phyloP scores from a whole-genome alignment of 2,113 vertebrate species.

The Petroica traversi region DNA sequence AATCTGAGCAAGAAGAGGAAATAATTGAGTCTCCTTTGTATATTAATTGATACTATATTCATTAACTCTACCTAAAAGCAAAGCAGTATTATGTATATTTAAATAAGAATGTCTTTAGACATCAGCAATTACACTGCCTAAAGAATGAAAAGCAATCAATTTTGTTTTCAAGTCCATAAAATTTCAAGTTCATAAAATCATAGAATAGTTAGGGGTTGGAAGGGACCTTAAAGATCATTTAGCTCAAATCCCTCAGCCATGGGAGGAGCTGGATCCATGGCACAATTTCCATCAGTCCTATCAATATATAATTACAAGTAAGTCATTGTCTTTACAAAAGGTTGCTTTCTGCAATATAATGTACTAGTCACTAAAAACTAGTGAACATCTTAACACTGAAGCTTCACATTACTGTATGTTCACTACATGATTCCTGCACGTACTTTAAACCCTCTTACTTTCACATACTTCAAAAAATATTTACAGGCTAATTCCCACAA shows the following conservation, averaged over 20 bases:
- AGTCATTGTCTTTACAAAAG: background rate
- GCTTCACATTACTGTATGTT: background rate
- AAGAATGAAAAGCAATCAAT: background rate
- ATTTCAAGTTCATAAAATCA: background rate
- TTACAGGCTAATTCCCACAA: background rate
- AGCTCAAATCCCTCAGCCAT: background rate
- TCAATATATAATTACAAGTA: background rate
- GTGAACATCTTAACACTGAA: background rate
- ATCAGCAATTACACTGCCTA: background rate
- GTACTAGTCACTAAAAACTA: background rate
- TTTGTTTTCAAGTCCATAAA: background rate
- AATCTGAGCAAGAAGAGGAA: background rate
- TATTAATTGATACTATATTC: background rate
- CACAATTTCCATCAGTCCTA: background rate
- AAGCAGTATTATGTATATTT: background rate
- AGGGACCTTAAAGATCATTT: background rate
- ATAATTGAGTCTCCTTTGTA: background rate
- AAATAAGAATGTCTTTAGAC: background rate
- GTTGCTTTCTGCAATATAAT: background rate
- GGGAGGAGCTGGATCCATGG: background rate
- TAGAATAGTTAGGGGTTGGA: background rate
- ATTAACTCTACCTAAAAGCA: background rate
- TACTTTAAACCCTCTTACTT: background rate
- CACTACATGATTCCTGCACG: fast-evolving
- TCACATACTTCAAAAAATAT: background rate